A percentile compares a stretch with the other conserved stretches of the same genome.
Conservation (phyloP, 2,888 invertebrate species). For the Ceriagrion tenellum region DNA sequence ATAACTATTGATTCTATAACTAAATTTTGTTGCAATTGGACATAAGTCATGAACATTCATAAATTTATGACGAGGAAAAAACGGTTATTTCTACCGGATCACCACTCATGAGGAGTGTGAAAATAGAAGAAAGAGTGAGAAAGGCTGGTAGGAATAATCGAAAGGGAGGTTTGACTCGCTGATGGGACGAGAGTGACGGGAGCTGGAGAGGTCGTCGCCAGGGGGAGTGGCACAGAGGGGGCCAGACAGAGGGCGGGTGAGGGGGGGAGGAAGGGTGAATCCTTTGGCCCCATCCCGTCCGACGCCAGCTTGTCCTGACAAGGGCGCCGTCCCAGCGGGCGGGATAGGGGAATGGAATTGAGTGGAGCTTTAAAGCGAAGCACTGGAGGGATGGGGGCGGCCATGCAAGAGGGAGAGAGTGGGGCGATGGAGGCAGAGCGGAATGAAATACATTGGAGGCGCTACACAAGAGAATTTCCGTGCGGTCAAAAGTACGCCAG, state of each 20-base stretch:
- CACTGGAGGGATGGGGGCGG: neutral
- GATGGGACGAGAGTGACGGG: neutral
- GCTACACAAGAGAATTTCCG: too few relatives aligned
- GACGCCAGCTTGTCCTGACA: slow-evolving; percentile 17
- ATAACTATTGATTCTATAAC: too few relatives aligned
- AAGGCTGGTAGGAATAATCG: too few relatives aligned
- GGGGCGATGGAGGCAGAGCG: too few relatives aligned
- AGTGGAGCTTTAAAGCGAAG: neutral
- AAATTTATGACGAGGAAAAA: too few relatives aligned
- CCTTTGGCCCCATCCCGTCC: neutral
- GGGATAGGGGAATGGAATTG: neutral
- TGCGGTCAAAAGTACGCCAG: too few relatives aligned
- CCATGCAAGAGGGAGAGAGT: neutral
- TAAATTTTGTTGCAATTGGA: too few relatives aligned
- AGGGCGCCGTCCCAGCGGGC: neutral
- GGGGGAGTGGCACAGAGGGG: neutral
- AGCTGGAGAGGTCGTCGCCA: neutral
- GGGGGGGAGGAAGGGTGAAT: neutral
- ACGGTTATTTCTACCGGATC: too few relatives aligned
- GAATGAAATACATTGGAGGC: neutral
- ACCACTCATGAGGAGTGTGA: too few relatives aligned
- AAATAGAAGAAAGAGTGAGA: too few relatives aligned
- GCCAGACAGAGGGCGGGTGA: neutral
- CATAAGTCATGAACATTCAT: too few relatives aligned
- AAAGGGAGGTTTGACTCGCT: neutral